Base-by-base conservation (phyloP, 2,113 vertebrate genomes). In the Ardeotis arabs region DNA sequence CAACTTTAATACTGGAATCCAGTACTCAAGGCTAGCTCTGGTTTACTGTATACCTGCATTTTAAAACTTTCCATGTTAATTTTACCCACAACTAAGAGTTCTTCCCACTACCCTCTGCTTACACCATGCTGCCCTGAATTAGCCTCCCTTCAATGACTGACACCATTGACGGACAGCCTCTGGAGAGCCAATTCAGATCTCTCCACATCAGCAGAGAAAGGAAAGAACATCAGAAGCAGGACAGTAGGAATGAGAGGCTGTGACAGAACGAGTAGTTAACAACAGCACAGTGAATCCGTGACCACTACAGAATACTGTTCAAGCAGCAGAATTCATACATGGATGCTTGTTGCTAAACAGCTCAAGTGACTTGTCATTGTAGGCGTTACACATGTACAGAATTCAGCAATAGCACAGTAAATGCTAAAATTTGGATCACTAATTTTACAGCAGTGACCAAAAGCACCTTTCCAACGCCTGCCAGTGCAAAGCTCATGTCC, bases 91-190 rank as follows among this genome's bases (percentile, higher is more conserved):
- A 23, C 53, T 67, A 41, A 9, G 39, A 79, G n/a, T 91, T 85
- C 69, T 82, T 87, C 55, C 58, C 44, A 68, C 62, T 35, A 63
- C 64, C n/a, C 31, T 80, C 85, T 81, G 87, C 69, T 96, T 89
- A 80, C 9, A 80, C 59, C 73, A 53, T 1, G 2, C 76, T 87
- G 79, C 53, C 68, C 62, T 0, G 1, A 88, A 91, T 87, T 79
- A 90, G 82, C 88, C 97, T 91, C 67, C 94, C 94, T 90, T 97
- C 96, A 97, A 94, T 62, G 94, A 93, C 97, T 93, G 94, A 53
- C 73, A 68, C 9, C 16, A 11, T 0, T 21, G 77, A 83, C 7
- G 53, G 73, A 66, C 88, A 94, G 88, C 75, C 96, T 97, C 96
- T 47, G 84, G 96, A 87, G 33, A 85, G 94, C 86, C 90, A 92